These are phyloP conservation scores for Drosophila mojavensis DNA, from an alignment of 1,140 invertebrate genomes.

Conservation along the genomic window DNA sequence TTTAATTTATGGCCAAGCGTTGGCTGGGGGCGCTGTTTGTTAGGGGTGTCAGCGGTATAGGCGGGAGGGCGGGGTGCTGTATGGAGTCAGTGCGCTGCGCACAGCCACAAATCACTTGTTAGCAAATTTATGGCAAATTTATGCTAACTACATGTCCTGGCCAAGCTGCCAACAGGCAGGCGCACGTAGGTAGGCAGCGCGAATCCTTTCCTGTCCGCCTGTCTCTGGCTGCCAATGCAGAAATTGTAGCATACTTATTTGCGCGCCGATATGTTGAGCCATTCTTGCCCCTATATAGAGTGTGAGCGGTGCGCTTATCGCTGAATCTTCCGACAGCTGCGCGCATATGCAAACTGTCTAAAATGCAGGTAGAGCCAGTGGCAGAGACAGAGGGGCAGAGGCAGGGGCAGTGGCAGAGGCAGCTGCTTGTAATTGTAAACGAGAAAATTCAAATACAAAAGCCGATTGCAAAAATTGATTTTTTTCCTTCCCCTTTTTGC, in stretches of 20 bases:
- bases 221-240: conserved; percentile 26
- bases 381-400: too few species aligned
- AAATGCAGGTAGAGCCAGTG: conserved; percentile 1
- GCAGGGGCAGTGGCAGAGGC: background rate
- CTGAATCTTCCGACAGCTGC: conserved; percentile 65
- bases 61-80: too few species aligned
- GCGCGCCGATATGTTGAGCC: conserved; percentile 22
- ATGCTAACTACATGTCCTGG: conserved; percentile 78
- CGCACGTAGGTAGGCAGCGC: conserved; percentile 35
- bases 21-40: conserved; percentile 7
- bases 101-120: conserved; percentile 80
- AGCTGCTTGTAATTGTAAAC: conserved; percentile 35
- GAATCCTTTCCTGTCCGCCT: conserved; percentile 11
- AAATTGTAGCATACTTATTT: conserved; percentile 50
- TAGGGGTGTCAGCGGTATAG: too few species aligned
- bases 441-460: conserved; percentile 53
- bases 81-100: conserved; percentile 2
- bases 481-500: conserved; percentile 18
- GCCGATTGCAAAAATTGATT: conserved; percentile 38
- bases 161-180: conserved; percentile 44
- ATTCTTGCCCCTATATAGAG: background rate
- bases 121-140: conserved; percentile 82
- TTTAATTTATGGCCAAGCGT: conserved; percentile 71
- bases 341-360: conserved; percentile 53
- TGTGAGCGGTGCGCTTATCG: conserved; percentile 47